Conservation (phyloP, 2,797 vertebrate genomes). For the Lophius americanus region DNA sequence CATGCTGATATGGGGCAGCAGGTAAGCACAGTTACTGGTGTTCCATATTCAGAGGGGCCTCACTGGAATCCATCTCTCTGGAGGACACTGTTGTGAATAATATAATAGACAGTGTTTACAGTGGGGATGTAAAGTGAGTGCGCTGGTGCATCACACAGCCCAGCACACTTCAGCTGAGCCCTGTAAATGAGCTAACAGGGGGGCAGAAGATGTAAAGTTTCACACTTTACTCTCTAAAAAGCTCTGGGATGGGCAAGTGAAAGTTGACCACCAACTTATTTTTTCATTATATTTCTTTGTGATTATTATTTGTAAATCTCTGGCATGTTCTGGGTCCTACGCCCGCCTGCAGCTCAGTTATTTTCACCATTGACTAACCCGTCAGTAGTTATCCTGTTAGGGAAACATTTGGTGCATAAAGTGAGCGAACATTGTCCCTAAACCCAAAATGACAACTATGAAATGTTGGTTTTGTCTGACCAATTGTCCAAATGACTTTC, state of each 20-base stretch:
- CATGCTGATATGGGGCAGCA: conserved; percentile 75
- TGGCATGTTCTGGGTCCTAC: not conserved
- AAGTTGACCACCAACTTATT: conserved; percentile 9
- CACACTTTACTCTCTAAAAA: conserved; percentile 61
- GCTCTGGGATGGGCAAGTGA: conserved; percentile 41
- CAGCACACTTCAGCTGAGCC: conserved; percentile 82
- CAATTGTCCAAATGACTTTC: not conserved
- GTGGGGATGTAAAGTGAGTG: conserved; percentile 83
- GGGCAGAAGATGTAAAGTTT: conserved; percentile 70
- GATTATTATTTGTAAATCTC: not conserved
- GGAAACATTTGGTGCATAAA: not conserved
- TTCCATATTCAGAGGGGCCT: conserved; percentile 85
- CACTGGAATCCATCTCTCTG: conserved; percentile 75
- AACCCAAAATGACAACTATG: not conserved
- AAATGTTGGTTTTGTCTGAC: not conserved
- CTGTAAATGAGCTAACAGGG: conserved; percentile 78
- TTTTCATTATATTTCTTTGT: not conserved
- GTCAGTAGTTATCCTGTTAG: not conserved
- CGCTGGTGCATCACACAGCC: conserved; percentile 79
- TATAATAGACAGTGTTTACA: conserved; percentile 85
- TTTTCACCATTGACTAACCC: not conserved
- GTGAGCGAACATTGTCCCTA: not conserved
- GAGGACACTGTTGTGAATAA: conserved; percentile 82
- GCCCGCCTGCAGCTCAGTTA: not conserved
- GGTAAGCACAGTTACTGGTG: conserved; percentile 81